Evolutionary conservation across 2,888 invertebrate genomes (phyloP).

Genomic region (Alviniconcha strummeri): DNA sequence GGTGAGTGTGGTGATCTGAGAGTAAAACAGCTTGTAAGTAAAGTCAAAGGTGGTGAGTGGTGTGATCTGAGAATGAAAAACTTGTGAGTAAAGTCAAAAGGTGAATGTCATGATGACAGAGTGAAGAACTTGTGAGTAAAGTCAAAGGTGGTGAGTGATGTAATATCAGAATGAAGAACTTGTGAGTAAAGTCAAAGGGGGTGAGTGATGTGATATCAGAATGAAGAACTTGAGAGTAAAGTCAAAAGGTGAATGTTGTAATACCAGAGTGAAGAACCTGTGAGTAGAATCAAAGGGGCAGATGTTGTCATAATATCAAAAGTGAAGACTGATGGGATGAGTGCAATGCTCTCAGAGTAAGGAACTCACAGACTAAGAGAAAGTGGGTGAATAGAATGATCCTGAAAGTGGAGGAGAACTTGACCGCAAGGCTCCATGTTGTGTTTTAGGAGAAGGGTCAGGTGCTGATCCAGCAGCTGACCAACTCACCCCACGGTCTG

Average conservation of each 20-base stretch:
- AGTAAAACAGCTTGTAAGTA: slow-evolving; percentile 77
- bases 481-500: slow-evolving; percentile 74
- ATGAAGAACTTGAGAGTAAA: slow-evolving; percentile 73
- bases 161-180: slow-evolving; percentile 70
- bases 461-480: slow-evolving; percentile 80
- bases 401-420: too few species aligned
- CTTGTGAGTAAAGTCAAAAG: slow-evolving; percentile 56
- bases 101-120: too few species aligned
- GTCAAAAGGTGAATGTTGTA: slow-evolving; percentile 78
- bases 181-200: slow-evolving; percentile 79
- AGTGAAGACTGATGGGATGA: slow-evolving; percentile 67
- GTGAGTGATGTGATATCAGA: slow-evolving; percentile 72
- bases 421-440: not conserved
- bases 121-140: slow-evolving; percentile 77
- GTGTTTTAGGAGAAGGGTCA: slow-evolving; percentile 73
- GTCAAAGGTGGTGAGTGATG: slow-evolving; percentile 78
- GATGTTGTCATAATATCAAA: too few species aligned
- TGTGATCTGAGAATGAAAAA: too few species aligned
- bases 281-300: slow-evolving; percentile 79
- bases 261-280: slow-evolving; percentile 71
- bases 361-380: too few species aligned
- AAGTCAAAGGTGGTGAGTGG: slow-evolving; percentile 79
- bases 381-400: too few species aligned
- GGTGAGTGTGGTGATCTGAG: slow-evolving; percentile 73
- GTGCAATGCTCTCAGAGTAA: slow-evolving; percentile 53